Conservation (phyloP, 1,140 invertebrate genomes). For the Musca domestica region DNA sequence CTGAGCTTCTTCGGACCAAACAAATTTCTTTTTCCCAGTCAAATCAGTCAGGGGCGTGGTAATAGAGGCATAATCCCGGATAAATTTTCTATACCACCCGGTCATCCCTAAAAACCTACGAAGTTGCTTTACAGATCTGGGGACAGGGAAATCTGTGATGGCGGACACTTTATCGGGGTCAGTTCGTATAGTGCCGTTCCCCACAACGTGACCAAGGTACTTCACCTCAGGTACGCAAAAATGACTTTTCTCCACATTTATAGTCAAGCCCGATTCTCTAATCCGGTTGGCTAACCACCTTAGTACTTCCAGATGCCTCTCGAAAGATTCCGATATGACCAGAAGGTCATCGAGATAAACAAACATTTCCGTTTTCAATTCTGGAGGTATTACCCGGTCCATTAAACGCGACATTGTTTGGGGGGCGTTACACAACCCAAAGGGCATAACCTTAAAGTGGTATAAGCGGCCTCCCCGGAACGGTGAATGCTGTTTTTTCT, state of each 20-base stretch:
- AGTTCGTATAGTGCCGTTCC: not conserved
- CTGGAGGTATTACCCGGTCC: slow-evolving; percentile 25
- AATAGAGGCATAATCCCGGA: not conserved
- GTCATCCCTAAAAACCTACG: not conserved
- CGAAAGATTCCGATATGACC: too few species aligned
- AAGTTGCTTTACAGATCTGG: not conserved
- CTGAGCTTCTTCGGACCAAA: slow-evolving; percentile 9
- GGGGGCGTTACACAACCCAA: too few species aligned
- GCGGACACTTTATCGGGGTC: not conserved
- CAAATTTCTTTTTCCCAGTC: not conserved
- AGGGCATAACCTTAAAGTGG: too few species aligned
- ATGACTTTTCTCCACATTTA: not conserved
- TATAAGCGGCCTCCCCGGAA: too few species aligned
- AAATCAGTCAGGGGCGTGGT: not conserved
- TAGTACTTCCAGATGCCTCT: too few species aligned
- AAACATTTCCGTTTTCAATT: too few species aligned
- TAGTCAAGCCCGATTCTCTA: too few species aligned
- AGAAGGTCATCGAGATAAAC: too few species aligned
- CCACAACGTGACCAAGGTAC: not conserved
- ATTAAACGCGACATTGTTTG: too few species aligned
- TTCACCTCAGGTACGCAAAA: not conserved
- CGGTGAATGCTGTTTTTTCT: too few species aligned
- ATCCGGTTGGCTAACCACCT: too few species aligned
- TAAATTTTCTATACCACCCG: too few species aligned
- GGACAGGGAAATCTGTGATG: not conserved